A percentile compares a stretch with the other conserved stretches of the same genome.
Evolutionary conservation across 1,140 invertebrate species (phyloP).

Genomic region (Drosophila sproati): DNA sequence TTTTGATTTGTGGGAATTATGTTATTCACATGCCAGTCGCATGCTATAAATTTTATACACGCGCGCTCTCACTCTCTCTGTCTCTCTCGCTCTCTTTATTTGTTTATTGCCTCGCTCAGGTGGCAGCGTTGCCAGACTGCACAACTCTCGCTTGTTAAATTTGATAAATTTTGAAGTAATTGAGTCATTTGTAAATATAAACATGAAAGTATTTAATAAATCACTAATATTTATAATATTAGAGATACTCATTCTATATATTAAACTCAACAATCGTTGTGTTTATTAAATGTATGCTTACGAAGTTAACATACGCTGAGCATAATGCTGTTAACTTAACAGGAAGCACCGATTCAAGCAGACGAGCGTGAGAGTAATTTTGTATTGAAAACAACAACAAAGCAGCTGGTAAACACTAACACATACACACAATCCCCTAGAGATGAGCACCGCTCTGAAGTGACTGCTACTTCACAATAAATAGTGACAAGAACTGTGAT

Average conservation of each 20-base stretch:
- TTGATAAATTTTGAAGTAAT: not conserved
- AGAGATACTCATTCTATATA: not conserved
- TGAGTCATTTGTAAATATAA: not conserved
- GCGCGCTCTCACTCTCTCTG: conserved; percentile 1
- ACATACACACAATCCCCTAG: conserved; percentile 16
- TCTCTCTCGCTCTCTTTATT: not conserved
- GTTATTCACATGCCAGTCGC: conserved; percentile 30
- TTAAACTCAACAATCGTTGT: too few relatives aligned
- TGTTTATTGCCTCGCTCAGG: conserved; percentile 14
- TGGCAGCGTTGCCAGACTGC: conserved; percentile 32
- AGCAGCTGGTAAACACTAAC: conserved; percentile 46
- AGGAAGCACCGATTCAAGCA: conserved; percentile 26
- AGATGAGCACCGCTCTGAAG: conserved; percentile 11
- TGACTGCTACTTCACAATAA: conserved; percentile 7
- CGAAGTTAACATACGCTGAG: conserved; percentile 19
- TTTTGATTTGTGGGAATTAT: conserved; percentile 29
- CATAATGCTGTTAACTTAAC: conserved; percentile 39
- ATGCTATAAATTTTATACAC: conserved; percentile 17
- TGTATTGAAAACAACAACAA: conserved; percentile 36
- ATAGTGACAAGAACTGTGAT: not conserved
- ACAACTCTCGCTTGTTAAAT: not conserved
- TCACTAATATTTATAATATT: not conserved
- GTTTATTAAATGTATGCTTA: not conserved
- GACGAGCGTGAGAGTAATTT: conserved; percentile 26
- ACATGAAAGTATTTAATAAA: not conserved